A percentile compares a stretch with the other conserved stretches of the same genome.
Conservation (phyloP, 2,888 invertebrate species). For the Entomobrya multifasciata region DNA sequence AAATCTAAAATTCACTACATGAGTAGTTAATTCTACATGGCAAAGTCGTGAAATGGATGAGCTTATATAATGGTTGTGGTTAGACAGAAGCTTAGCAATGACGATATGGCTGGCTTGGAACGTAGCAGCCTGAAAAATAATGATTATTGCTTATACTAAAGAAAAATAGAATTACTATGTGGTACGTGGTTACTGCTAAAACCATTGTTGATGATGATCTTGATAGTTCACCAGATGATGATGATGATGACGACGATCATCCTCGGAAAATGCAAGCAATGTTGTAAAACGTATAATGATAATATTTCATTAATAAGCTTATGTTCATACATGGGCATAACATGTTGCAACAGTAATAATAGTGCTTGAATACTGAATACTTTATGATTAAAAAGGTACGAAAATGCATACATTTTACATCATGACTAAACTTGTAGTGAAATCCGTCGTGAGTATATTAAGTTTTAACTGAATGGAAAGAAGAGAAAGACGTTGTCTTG, state of each 20-base stretch:
- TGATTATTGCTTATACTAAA: slow-evolving; percentile 48
- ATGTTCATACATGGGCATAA: slow-evolving; percentile 61
- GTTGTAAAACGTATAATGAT: slow-evolving; percentile 25
- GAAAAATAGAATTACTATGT: slow-evolving; percentile 4
- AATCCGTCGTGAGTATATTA: neutral
- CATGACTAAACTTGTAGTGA: slow-evolving; percentile 15
- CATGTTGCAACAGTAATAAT: slow-evolving; percentile 40
- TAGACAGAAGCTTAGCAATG: slow-evolving; percentile 47
- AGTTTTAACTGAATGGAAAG: slow-evolving; percentile 5
- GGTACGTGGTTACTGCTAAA: neutral
- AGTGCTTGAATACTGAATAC: slow-evolving; percentile 20
- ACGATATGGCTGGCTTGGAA: too few species aligned
- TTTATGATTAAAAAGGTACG: neutral
- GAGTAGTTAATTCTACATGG: slow-evolving; percentile 6
- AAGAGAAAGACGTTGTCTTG: slow-evolving; percentile 13
- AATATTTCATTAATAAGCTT: slow-evolving; percentile 70
- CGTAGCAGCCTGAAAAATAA: slow-evolving; percentile 37
- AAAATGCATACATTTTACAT: slow-evolving; percentile 20
- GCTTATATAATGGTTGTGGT: slow-evolving; percentile 3
- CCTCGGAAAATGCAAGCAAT: too few species aligned
- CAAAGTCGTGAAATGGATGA: slow-evolving; percentile 41
- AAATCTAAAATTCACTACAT: neutral
- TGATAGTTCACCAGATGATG: slow-evolving; percentile 19
- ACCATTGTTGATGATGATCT: slow-evolving; percentile 36
- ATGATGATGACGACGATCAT: neutral